Evolutionary conservation across 35 echinoderm and acorn worm species (phyloP).

Genomic region (Lytechinus variegatus): DNA sequence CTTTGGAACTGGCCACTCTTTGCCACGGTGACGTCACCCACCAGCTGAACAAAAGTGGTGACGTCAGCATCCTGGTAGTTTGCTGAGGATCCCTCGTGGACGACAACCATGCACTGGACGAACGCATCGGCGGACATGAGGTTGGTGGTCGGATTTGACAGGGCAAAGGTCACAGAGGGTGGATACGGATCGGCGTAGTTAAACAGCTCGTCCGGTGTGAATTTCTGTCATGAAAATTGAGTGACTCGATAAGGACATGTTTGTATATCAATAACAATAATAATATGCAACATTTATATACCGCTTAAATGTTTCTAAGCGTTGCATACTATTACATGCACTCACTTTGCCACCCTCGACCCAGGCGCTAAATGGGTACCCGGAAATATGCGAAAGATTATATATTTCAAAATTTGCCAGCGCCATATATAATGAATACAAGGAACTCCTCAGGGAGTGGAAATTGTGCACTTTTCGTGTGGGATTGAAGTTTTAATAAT

Average conservation of each 20-base stretch:
- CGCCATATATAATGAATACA: no score
- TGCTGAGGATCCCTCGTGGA: not conserved
- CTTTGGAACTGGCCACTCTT: conserved; percentile 40
- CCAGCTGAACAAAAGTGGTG: conserved; percentile 9
- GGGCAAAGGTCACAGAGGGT: conserved; percentile 28
- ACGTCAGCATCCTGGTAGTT: conserved; percentile 10
- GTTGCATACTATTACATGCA: no score
- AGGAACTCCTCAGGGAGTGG: no score
- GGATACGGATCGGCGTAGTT: conserved; percentile 13
- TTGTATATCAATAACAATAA: no score
- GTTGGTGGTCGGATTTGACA: not conserved
- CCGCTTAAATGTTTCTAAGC: no score
- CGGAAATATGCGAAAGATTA: no score
- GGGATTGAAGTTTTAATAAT: no score
- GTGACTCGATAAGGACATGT: not conserved
- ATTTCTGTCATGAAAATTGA: not conserved
- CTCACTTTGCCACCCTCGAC: no score
- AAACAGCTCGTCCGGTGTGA: not conserved
- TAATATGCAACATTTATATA: no score
- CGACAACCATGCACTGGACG: conserved; percentile 34
- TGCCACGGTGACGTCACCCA: conserved; percentile 1
- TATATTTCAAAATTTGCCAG: no score
- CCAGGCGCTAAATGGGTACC: no score
- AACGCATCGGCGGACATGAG: not conserved
- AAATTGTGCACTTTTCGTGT: no score